Base-by-base conservation (phyloP, 2,113 vertebrate genomes). In the Garra rufa region DNA sequence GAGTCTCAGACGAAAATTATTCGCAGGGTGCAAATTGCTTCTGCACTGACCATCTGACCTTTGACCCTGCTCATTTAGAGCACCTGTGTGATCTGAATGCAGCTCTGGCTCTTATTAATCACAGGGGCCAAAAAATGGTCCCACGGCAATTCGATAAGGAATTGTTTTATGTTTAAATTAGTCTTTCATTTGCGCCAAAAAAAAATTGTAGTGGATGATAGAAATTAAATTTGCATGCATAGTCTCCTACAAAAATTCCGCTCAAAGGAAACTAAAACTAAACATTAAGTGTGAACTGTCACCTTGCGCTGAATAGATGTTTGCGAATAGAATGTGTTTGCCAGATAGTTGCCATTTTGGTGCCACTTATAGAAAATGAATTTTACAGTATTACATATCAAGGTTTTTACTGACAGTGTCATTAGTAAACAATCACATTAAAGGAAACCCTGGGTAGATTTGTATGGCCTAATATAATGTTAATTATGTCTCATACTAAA, bases 81-180 rank as follows among this genome's bases (percentile, higher is more conserved):
- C 55, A 71, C 76, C 69, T 74, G 81, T 86, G 65, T 90, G 82
- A 91, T 89, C 88, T 87, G 57, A 46, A 89, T 88, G 86, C 87
- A 87, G 88, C 76, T 85, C 86, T 14, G 41, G 71, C 70, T 78
- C 55, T 65, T 87, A 84, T 71, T 87, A 85, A 77, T 88, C 79
- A 79, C 83, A 61, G 43, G 50, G 69, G 3, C 17, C 28, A 17
- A 69, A 17, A 69, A 24, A 57, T 30, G 50, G n/a, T 83, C 57
- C 38, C 15, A 28, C 6, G 26, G 61, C 17, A 81, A 30, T 80
- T 46, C 48, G 59, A 50, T 69, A 26, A 69, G 61, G 24, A 69
- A 50, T 34, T 26, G 78, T 52, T 44, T 38, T 81, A 63, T 69
- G 26, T 50, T 50, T 50, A 10, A 34, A 81, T 38, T 38, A 28